Base-by-base conservation (phyloP, 2,888 invertebrate genomes). In the Seira musarum region DNA sequence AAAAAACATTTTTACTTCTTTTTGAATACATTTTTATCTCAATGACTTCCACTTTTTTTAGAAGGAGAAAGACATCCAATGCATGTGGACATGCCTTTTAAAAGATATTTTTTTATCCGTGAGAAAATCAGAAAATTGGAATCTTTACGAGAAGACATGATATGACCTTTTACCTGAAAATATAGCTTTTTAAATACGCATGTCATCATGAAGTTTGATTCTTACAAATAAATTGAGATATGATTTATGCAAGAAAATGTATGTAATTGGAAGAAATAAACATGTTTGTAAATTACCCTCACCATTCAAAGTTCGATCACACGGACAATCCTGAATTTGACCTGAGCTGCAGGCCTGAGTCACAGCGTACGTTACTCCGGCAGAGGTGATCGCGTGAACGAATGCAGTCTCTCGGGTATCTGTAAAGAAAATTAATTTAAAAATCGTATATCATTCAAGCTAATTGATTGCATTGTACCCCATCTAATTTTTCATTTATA, bases 351-450 rank as follows among this genome's bases (percentile, higher is more conserved):
- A 96, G 63, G 96, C 96, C 87, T 95, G 92, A 25, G 96, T 96
- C 85, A 97, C 94, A 66, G 95, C 93, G 89, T 93, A 96, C 53
- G 96, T 94, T 71, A 97, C 94, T 15, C 96, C 96, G 0, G 96
- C 97, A 0, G 96, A 93, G 10, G 95, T 94, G 87, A 97, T 94
- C 72, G 96, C 96, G 89, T 96, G 95, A 87, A 97, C 94, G 89
- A 96, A 97, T 71, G 95, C 95, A 66, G 96, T 95, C 89, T 97
- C 97, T 85, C 96, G 91, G 5, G 96, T 96, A 90, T 96, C 97
- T 97, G 92, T 17, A 87, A 84, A 57, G 80, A 70, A 69, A 63
- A 66, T n/a, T n/a, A n/a, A n/a, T n/a, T n/a, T n/a, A n/a, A 67
- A 68, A 81, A 77, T 53, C 30, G 35, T 66, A 13, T 15, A n/a